Percentiles rank a stretch among this genome's conserved stretches.
Evolutionary conservation across 37 sponge, comb jelly and placozoan genomes (phyloP).

Genomic region (Hexactinellida sp.): DNA sequence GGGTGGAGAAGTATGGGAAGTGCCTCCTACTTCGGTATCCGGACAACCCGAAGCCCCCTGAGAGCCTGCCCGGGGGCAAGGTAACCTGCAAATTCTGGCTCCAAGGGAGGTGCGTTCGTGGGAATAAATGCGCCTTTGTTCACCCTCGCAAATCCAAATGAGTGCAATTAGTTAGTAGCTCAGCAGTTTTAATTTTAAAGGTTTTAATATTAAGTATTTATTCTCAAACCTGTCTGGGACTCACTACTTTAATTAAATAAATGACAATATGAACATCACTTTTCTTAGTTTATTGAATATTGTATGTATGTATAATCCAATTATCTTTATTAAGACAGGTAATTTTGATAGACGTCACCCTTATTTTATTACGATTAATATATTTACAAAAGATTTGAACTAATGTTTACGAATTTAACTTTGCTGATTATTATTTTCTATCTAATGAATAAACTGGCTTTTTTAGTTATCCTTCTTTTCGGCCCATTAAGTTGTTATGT

Average conservation of each 20-base stretch:
- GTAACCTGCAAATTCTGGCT: slow-evolving; percentile 13
- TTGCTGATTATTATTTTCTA: neutral
- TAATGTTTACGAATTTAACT: neutral
- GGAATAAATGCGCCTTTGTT: slow-evolving; percentile 11
- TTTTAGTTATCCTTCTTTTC: neutral
- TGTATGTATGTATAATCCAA: neutral
- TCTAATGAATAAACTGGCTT: neutral
- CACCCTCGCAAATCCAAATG: neutral
- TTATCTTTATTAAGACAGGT: neutral
- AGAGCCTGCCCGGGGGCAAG: slow-evolving; percentile 2
- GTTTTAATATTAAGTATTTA: neutral
- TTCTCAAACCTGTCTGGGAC: neutral
- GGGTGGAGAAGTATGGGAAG: slow-evolving; percentile 22
- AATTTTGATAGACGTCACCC: neutral
- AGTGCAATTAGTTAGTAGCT: neutral
- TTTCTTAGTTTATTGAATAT: neutral
- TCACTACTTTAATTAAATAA: slow-evolving; percentile 11
- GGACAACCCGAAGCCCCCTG: slow-evolving; percentile 31
- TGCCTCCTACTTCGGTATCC: slow-evolving; percentile 49
- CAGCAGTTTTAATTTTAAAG: slow-evolving; percentile 12
- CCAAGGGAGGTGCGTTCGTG: neutral
- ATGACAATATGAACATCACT: neutral
- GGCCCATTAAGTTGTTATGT: too few species aligned
- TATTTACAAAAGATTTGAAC: neutral
- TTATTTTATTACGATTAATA: slow-evolving; percentile 11